phyloP scores from a whole-genome alignment of 1,140 invertebrate species.

The Diabrotica undecimpunctata region DNA sequence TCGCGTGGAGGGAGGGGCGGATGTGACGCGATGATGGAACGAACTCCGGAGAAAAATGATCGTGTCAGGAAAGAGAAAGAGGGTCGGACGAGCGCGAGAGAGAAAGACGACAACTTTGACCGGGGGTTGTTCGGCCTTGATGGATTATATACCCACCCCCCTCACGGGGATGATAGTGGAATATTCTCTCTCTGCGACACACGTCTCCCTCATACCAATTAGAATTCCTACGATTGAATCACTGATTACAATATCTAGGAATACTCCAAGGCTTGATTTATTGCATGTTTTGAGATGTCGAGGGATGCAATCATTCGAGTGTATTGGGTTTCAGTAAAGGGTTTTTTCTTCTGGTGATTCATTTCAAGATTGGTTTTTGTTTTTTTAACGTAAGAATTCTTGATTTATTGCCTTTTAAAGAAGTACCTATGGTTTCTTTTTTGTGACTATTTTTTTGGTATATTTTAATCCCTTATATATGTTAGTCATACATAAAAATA shows the following conservation, averaged over 20 bases:
- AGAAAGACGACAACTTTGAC: constrained; percentile 37
- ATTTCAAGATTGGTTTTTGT: not conserved
- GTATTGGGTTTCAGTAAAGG: too few relatives aligned
- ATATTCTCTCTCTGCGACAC: constrained; percentile 35
- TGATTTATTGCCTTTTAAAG: too few relatives aligned
- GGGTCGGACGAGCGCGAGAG: constrained; percentile 25
- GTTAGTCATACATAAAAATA: too few relatives aligned
- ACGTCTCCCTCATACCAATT: constrained; percentile 45
- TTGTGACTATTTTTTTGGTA: too few relatives aligned
- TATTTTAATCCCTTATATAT: too few relatives aligned
- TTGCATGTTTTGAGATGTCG: constrained; percentile 25
- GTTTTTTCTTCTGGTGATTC: not conserved
- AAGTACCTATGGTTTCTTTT: too few relatives aligned
- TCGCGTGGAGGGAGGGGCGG: constrained; percentile 43
- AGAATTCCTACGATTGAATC: constrained; percentile 47
- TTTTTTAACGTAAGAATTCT: too few relatives aligned
- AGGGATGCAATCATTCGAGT: not conserved
- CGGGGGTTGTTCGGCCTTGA: constrained; percentile 46
- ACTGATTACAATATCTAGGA: constrained; percentile 30
- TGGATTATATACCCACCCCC: constrained; percentile 40
- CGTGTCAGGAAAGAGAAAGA: constrained; percentile 42
- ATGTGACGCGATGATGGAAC: constrained; percentile 51
- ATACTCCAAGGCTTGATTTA: constrained; percentile 32
- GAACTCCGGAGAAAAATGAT: constrained; percentile 49
- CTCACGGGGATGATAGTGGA: constrained; percentile 18